These are phyloP conservation scores for Oreortyx pictus DNA, from an alignment of 2,797 vertebrate species.

Conservation along the genomic window DNA sequence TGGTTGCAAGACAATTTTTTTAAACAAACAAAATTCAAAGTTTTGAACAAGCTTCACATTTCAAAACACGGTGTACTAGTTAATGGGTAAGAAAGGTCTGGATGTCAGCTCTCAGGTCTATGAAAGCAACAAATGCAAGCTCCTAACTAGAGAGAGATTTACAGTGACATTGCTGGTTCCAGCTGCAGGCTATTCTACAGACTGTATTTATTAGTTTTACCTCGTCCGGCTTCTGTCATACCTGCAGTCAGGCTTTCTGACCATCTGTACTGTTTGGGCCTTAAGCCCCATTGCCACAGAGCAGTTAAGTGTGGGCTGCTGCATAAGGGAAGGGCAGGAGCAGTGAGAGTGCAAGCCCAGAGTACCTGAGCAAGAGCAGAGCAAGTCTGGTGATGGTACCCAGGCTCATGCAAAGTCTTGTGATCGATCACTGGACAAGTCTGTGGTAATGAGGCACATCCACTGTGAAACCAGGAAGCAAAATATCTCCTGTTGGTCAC, in stretches of 20 bases:
- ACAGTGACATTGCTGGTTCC: background rate
- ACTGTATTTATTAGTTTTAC: background rate
- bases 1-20: no score
- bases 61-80: background rate
- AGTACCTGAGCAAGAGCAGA: background rate
- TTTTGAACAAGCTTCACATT: background rate
- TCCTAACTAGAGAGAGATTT: background rate
- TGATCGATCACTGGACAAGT: background rate
- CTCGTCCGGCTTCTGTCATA: background rate
- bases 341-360: background rate
- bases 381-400: background rate
- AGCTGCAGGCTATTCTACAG: background rate
- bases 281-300: background rate
- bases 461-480: background rate
- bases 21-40: no score
- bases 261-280: no score
- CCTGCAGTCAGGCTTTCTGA: background rate
- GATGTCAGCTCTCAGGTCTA: background rate
- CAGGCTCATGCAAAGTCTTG: background rate
- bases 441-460: background rate
- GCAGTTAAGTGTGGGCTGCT: background rate
- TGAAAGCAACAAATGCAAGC: background rate
- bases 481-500: background rate
- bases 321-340: background rate
- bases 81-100: background rate